These are phyloP conservation scores for Tapera naevia DNA, from an alignment of 2,797 vertebrate species.

Conservation along the genomic window DNA sequence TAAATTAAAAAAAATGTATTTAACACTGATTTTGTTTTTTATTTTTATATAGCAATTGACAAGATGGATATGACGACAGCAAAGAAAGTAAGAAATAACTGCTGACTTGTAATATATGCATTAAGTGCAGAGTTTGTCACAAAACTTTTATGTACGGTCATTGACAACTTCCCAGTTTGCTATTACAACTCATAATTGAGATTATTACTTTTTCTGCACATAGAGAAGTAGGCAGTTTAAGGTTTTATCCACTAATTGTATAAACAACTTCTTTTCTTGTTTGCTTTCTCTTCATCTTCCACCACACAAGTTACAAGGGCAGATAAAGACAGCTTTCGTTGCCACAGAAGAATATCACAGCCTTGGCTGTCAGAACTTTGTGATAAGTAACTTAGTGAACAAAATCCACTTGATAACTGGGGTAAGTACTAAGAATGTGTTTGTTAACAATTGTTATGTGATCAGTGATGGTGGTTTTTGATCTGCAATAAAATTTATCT, in stretches of 20 bases:
- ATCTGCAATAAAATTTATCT: neutral
- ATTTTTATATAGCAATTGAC: constrained; percentile 80
- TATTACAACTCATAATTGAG: neutral
- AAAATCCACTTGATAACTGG: constrained; percentile 85
- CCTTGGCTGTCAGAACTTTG: constrained; percentile 80
- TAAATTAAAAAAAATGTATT: neutral
- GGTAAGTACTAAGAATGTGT: constrained; percentile 70
- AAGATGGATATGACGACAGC: constrained; percentile 80
- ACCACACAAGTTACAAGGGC: constrained; percentile 82
- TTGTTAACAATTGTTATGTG: neutral
- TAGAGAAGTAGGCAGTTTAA: neutral
- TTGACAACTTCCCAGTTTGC: neutral
- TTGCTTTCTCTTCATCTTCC: neutral
- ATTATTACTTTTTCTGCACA: neutral
- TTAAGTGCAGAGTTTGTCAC: neutral
- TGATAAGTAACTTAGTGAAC: constrained; percentile 74
- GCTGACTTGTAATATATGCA: neutral
- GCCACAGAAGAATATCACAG: constrained; percentile 82
- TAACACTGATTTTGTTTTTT: neutral
- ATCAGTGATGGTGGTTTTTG: neutral
- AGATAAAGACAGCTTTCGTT: constrained; percentile 86
- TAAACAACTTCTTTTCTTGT: neutral
- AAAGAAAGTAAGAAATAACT: constrained; percentile 79
- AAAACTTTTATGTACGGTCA: neutral
- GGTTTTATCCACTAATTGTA: neutral